Base-by-base conservation (phyloP, 2,113 vertebrate species). In the Raja brachyura region DNA sequence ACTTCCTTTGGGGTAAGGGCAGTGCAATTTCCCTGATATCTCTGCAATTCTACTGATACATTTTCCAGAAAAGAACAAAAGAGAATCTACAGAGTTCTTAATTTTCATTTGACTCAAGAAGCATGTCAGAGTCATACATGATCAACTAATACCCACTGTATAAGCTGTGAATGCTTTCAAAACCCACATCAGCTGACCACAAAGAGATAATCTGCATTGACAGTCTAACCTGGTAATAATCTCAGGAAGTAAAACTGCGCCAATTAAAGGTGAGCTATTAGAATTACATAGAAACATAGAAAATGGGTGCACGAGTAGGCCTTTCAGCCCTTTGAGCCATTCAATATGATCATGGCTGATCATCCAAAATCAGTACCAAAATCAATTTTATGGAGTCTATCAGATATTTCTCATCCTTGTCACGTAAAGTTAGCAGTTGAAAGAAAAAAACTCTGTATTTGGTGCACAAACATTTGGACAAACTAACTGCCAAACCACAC, bases 401-500 rank as follows among this genome's bases (percentile, higher is more conserved):
- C 33, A 90, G 90, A 73, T 92, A 68, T 92, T 73, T 39, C 48
- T 73, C 70, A 63, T 28, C 90, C 73, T 39, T 25, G 48, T 48
- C 66, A 92, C 22, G 66, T 48, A 66, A 90, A 39, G 63, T 92
- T n/a, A 63, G n/a, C 61, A n/a, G 61, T 73, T 92, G 68, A 73
- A 59, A 73, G 61, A 68, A 92, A 92, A 92, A 54, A 25, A 31
- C 10, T n/a, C 39, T 28, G 16, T 73, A 39, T 39, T 39, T 92
- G 56, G 88, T 92, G 88, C 68, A 92, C 20, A 68, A 90, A 70
- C 88, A 73, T 73, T n/a, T 48, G 88, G n/a, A 61, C 88, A 18
- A 18, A 73, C 33, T 28, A 92, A 90, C 66, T 92, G 88, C 88
- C 68, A 92, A 92, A 73, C 88, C 88, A 73, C 83, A 86, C 63